phyloP scores from a whole-genome alignment of 2,888 invertebrate species.

The Drosophila prolongata region DNA sequence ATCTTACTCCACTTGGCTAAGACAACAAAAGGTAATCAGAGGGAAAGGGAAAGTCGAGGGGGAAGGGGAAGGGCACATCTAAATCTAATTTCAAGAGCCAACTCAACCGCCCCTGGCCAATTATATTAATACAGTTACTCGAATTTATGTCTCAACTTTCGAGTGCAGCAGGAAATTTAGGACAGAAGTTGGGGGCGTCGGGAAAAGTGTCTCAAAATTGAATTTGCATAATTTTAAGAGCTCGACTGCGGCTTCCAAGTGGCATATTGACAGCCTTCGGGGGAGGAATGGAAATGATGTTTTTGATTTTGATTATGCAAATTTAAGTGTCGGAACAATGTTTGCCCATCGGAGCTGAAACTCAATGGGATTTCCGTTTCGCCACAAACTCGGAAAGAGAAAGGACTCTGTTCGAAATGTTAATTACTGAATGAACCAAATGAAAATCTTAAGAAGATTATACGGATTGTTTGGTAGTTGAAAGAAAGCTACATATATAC shows the following conservation, averaged over 20 bases:
- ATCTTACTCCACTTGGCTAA: constrained; percentile 10
- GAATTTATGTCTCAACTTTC: constrained; percentile 68
- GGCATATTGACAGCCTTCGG: constrained; percentile 69
- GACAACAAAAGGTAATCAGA: constrained; percentile 43
- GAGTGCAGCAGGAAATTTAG: constrained; percentile 11
- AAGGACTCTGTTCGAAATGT: constrained; percentile 39
- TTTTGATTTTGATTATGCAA: constrained; percentile 83
- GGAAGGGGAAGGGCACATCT: constrained; percentile 27
- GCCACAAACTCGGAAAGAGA: constrained; percentile 3
- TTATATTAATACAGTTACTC: constrained; percentile 80
- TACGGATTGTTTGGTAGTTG: no score
- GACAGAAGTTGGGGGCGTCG: not conserved
- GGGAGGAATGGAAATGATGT: constrained; percentile 70
- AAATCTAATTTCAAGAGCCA: constrained; percentile 73
- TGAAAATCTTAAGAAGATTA: not conserved
- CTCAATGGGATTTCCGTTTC: constrained; percentile 26
- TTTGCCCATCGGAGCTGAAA: constrained; percentile 68
- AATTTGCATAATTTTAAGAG: constrained; percentile 80
- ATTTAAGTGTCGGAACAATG: constrained; percentile 82
- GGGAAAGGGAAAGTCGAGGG: constrained; percentile 5
- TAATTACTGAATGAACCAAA: constrained; percentile 39
- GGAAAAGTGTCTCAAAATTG: constrained; percentile 72
- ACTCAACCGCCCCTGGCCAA: constrained; percentile 51
- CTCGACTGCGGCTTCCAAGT: constrained; percentile 73
- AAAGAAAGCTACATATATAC: no score